Evolutionary conservation across 2,888 invertebrate genomes (phyloP).

Genomic region (Drosophila peninsularis): DNA sequence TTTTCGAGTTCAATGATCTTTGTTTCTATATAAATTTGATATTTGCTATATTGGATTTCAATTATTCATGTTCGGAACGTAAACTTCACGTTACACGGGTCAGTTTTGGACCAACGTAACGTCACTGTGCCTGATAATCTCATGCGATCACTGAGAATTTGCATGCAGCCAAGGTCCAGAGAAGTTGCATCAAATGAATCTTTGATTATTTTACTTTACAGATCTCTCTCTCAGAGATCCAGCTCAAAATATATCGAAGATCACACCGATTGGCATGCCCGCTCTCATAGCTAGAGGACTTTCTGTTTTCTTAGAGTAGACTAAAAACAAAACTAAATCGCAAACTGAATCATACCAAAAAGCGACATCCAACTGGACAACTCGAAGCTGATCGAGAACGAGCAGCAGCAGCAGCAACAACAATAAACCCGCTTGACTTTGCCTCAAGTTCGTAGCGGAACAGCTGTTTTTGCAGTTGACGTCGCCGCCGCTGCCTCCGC

Average conservation of each 20-base stretch:
- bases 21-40: conserved; percentile 22
- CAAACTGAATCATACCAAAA: conserved; percentile 55
- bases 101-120: conserved; percentile 19
- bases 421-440: conserved; percentile 44
- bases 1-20: conserved; percentile 40
- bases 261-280: neutral
- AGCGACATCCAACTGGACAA: conserved; percentile 50
- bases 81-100: conserved; percentile 15
- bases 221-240: neutral
- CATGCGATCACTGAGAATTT: conserved; percentile 2
- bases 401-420: conserved; percentile 15
- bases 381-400: conserved; percentile 46
- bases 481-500: conserved; percentile 9
- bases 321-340: conserved; percentile 25
- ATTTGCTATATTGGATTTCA: conserved; percentile 33
- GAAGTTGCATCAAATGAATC: neutral
- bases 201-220: too few species aligned
- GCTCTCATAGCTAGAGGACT: neutral
- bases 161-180: too few species aligned
- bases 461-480: conserved; percentile 58
- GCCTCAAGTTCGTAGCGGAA: conserved; percentile 56
- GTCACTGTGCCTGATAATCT: neutral
- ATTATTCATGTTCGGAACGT: conserved; percentile 24
- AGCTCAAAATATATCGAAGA: too few species aligned
- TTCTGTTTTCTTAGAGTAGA: conserved; percentile 14